Evolutionary conservation across 2,797 vertebrate genomes (phyloP).

Genomic region (Varecia variegata): DNA sequence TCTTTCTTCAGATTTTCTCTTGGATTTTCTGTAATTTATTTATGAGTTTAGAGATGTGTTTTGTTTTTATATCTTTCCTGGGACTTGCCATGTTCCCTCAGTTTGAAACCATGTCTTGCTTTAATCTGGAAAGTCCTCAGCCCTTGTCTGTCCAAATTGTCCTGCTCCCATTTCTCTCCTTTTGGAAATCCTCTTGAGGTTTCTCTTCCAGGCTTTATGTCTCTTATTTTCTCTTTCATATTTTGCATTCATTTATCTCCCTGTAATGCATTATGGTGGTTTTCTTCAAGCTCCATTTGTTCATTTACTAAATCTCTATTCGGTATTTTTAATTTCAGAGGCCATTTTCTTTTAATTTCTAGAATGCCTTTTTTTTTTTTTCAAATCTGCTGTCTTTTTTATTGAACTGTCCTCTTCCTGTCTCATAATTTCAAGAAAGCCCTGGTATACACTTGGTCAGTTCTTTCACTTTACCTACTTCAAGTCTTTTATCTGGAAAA

Average conservation of each 20-base stretch:
- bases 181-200: background rate
- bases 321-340: background rate
- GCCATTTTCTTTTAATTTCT: background rate
- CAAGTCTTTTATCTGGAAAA: background rate
- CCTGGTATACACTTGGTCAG: background rate
- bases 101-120: background rate
- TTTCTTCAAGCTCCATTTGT: background rate
- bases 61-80: background rate
- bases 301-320: background rate
- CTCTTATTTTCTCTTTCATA: background rate
- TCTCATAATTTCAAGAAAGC: background rate
- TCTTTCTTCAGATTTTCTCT: too few relatives aligned
- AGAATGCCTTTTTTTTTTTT: background rate
- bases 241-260: background rate
- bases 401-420: background rate
- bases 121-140: background rate
- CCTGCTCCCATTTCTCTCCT: background rate
- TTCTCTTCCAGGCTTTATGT: too few relatives aligned
- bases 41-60: background rate
- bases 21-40: background rate
- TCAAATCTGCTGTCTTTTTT: background rate
- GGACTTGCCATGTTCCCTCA: background rate
- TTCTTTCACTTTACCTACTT: background rate
- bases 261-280: background rate
- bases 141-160: background rate